Conservation (phyloP, 2,888 invertebrate species). For the Tuta absoluta region DNA sequence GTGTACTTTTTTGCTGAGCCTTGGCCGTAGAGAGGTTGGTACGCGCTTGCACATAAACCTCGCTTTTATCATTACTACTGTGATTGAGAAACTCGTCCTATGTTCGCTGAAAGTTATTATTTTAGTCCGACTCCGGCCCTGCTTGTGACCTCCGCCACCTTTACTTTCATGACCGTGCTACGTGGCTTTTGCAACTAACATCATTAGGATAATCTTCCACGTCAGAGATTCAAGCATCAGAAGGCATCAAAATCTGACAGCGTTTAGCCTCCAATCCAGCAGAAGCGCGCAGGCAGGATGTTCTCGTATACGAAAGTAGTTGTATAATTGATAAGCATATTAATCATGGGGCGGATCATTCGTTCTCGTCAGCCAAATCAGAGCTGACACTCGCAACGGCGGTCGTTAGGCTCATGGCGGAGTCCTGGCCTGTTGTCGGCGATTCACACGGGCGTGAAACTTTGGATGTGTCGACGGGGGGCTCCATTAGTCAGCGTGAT, state of each 20-base stretch:
- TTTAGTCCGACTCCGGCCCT: slow-evolving; percentile 7
- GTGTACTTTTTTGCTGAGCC: slow-evolving; percentile 72
- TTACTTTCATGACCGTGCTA: slow-evolving; percentile 15
- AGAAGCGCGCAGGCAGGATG: background rate
- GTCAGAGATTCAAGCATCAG: background rate
- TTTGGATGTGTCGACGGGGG: slow-evolving; percentile 79
- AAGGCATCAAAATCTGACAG: background rate
- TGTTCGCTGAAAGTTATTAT: slow-evolving; percentile 24
- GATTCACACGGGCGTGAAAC: slow-evolving; percentile 68
- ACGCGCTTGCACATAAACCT: slow-evolving; percentile 67
- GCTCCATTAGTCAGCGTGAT: slow-evolving; percentile 80
- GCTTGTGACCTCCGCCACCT: slow-evolving; percentile 12
- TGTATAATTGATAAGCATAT: slow-evolving; percentile 32
- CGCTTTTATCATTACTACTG: slow-evolving; percentile 64
- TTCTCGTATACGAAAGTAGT: background rate
- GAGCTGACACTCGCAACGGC: slow-evolving; percentile 44
- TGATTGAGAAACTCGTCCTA: slow-evolving; percentile 56
- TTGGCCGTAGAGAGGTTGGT: slow-evolving; percentile 41
- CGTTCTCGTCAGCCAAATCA: slow-evolving; percentile 62
- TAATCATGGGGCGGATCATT: slow-evolving; percentile 57
- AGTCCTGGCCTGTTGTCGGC: slow-evolving; percentile 24
- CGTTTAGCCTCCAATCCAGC: background rate
- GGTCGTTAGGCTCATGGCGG: slow-evolving; percentile 42
- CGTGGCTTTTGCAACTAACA: background rate
- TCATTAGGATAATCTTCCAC: background rate